Percentiles rank a stretch among this genome's conserved stretches.
These are phyloP conservation scores for Erpobdella octoculata DNA, from an alignment of 2,888 invertebrate species.

Conservation along the genomic window DNA sequence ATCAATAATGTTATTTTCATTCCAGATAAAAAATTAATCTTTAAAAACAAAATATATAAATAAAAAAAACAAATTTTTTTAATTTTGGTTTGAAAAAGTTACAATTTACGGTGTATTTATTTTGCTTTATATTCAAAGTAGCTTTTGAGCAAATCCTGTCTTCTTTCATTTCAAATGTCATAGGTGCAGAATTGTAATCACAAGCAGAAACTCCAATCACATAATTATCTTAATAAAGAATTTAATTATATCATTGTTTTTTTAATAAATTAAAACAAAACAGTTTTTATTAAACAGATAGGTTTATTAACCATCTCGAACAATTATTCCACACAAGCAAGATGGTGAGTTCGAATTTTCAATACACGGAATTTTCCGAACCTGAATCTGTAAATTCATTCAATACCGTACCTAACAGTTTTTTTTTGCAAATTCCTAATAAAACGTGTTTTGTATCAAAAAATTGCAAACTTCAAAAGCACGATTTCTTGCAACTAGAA, in stretches of 20 bases:
- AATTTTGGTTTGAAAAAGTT: neutral
- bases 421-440: no score
- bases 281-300: no score
- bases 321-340: neutral
- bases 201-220: neutral
- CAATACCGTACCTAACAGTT: no score
- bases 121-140: no score
- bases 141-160: neutral
- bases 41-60: neutral
- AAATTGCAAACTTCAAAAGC: neutral
- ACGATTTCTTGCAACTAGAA: neutral
- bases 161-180: neutral
- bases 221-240: neutral
- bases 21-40: conserved; percentile 3
- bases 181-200: neutral
- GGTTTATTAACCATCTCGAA: neutral
- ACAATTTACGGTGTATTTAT: neutral
- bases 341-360: neutral
- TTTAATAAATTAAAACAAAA: neutral
- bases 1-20: neutral
- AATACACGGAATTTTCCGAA: neutral
- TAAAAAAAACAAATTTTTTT: neutral
- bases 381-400: neutral
- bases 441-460: no score
- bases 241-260: neutral